Evolutionary conservation across 2,797 vertebrate genomes (phyloP).

Genomic region (Dipus sagitta): DNA sequence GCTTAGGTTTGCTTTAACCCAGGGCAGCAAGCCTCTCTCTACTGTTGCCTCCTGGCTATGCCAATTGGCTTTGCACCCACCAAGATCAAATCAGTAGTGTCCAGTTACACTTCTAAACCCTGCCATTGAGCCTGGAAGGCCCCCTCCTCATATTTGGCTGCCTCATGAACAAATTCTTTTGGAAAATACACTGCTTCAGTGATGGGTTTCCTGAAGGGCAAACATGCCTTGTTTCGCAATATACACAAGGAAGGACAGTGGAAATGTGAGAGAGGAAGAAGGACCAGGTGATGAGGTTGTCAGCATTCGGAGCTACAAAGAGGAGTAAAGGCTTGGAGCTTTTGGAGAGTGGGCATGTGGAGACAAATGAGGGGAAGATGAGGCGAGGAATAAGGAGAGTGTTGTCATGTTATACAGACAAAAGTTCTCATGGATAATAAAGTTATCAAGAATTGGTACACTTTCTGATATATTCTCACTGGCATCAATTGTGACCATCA

Average conservation of each 20-base stretch:
- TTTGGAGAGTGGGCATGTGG: background rate
- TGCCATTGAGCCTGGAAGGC: background rate
- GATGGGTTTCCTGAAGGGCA: background rate
- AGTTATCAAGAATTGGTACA: background rate
- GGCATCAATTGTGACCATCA: background rate
- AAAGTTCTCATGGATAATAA: background rate
- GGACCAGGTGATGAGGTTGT: background rate
- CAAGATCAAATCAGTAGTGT: no score
- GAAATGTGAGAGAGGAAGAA: background rate
- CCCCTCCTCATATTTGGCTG: background rate
- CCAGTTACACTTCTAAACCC: background rate
- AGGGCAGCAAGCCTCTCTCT: background rate
- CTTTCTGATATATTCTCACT: background rate
- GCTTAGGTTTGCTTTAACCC: no score
- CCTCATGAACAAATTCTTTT: background rate
- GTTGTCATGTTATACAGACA: background rate
- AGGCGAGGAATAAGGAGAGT: background rate
- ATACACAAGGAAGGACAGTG: background rate
- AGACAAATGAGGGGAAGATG: background rate
- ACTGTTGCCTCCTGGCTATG: background rate
- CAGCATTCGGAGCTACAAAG: background rate
- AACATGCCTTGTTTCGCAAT: no score
- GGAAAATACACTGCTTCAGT: background rate
- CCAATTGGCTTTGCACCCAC: background rate
- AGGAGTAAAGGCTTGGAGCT: no score